Conservation (phyloP, 2,888 invertebrate genomes). For the Pomacea canaliculata region DNA sequence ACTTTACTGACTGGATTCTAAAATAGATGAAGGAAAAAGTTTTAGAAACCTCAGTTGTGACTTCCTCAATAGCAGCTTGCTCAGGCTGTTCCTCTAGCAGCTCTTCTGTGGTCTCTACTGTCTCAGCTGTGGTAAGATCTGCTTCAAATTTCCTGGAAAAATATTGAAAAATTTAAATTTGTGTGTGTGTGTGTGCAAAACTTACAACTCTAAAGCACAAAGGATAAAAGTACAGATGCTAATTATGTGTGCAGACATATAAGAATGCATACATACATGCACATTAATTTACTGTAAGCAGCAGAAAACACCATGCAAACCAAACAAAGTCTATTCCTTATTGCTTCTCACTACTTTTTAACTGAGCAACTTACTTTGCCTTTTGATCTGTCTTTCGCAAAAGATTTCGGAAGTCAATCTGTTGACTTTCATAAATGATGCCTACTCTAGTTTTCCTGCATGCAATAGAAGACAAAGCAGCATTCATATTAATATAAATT, state of each 20-base stretch:
- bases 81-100: conserved; percentile 28
- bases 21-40: too few species aligned
- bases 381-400: conserved; percentile 28
- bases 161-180: not conserved
- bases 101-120: conserved; percentile 27
- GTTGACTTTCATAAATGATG: conserved; percentile 43
- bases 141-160: conserved; percentile 52
- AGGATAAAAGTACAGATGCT: too few species aligned
- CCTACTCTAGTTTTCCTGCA: conserved; percentile 55
- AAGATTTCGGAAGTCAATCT: conserved; percentile 49
- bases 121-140: conserved; percentile 44
- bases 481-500: not conserved
- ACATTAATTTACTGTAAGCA: too few species aligned
- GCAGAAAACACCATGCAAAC: too few species aligned
- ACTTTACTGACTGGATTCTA: too few species aligned
- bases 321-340: too few species aligned
- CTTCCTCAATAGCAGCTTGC: conserved; percentile 12
- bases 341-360: too few species aligned
- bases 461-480: not conserved
- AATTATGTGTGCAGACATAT: too few species aligned
- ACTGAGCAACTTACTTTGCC: conserved; percentile 25
- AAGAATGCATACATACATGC: too few species aligned
- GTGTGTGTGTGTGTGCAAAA: too few species aligned
- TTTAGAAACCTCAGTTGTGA: conserved; percentile 20
- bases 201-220: too few species aligned